A percentile compares a stretch with the other conserved stretches of the same genome.
Conservation (phyloP, 2,797 vertebrate species). For the Myotis myotis region DNA sequence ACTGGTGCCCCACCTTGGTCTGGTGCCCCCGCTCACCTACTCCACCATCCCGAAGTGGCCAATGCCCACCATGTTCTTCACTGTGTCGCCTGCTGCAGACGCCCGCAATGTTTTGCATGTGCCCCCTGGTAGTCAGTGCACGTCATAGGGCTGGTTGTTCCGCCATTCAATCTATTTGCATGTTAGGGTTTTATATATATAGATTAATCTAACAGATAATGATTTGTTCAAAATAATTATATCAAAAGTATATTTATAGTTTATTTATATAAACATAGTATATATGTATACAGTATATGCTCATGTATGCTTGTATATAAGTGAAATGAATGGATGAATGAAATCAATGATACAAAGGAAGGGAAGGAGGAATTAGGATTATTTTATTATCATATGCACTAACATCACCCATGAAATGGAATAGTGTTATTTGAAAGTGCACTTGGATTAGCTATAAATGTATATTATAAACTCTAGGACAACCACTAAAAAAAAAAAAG, state of each 20-base stretch:
- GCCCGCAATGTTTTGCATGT: too few species aligned
- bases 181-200: too few species aligned
- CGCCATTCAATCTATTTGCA: too few species aligned
- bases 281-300: not conserved
- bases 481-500: not conserved
- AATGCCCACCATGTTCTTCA: too few species aligned
- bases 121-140: too few species aligned
- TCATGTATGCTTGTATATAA: not conserved
- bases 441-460: not conserved
- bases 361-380: not conserved
- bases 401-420: not conserved
- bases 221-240: not conserved
- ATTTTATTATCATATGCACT: not conserved
- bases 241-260: not conserved
- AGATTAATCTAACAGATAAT: not conserved
- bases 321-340: not conserved
- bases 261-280: not conserved
- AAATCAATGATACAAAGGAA: not conserved
- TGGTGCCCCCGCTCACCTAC: too few species aligned
- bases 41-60: too few species aligned
- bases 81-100: too few species aligned
- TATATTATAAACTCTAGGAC: not conserved
- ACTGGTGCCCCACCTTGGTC: too few species aligned
- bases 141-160: too few species aligned
- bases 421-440: not conserved